Evolutionary conservation across 1,140 invertebrate species (phyloP).

Genomic region (Brachionus calyciflorus): DNA sequence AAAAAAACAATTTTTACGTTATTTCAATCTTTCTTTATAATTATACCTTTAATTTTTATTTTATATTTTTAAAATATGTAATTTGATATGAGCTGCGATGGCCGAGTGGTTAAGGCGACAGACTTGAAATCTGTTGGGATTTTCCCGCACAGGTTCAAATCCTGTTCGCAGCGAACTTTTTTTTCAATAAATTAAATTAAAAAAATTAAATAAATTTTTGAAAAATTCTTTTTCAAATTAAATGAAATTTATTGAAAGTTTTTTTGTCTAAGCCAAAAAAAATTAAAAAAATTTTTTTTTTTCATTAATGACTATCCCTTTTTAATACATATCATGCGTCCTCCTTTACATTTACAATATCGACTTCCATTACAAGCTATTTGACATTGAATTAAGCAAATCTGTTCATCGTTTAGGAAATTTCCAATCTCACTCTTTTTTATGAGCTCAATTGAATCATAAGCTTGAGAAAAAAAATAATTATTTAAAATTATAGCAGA

Average conservation of each 20-base stretch:
- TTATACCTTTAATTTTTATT: not conserved
- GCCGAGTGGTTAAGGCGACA: conserved; percentile 3
- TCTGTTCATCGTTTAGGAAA: not conserved
- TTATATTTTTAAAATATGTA: not conserved
- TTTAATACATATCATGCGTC: conserved; percentile 15
- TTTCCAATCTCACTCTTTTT: too few relatives aligned
- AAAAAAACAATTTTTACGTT: not conserved
- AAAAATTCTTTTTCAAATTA: not conserved
- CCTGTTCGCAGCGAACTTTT: conserved; percentile 21
- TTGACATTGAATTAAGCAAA: not conserved
- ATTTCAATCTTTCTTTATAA: not conserved
- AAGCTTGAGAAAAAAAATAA: not conserved
- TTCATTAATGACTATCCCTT: too few relatives aligned
- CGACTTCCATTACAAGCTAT: not conserved
- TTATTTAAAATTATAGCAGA: too few relatives aligned
- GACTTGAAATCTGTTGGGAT: conserved; percentile 6
- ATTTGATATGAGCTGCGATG: not conserved
- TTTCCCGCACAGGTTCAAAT: conserved; percentile 5
- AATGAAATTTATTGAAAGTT: too few relatives aligned
- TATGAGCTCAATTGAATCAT: not conserved
- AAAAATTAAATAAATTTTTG: too few relatives aligned
- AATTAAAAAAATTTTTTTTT: too few relatives aligned
- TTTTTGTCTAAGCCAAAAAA: too few relatives aligned
- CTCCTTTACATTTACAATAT: conserved; percentile 11
- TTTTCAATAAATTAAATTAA: not conserved